Conservation (phyloP, 2,888 invertebrate genomes). For the Gerris lacustris region DNA sequence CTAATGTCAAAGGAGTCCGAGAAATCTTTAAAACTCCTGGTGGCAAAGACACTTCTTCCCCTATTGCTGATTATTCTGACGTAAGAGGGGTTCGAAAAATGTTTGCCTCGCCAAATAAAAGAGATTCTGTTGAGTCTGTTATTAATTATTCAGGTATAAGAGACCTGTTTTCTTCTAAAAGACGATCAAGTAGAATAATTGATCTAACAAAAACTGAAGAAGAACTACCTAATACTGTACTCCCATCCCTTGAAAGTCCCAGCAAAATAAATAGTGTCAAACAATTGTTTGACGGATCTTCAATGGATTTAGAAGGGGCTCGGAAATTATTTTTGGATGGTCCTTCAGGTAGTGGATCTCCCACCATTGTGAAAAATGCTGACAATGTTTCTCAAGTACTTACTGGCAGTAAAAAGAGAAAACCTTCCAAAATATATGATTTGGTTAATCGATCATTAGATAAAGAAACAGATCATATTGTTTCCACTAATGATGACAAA, state of each 20-base stretch:
- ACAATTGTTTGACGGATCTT: not conserved
- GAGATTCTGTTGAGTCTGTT: not conserved
- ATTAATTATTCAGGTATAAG: not conserved
- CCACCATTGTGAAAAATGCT: not conserved
- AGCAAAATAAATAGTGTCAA: not conserved
- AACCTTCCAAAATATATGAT: not conserved
- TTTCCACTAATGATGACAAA: no score
- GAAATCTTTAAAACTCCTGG: not conserved
- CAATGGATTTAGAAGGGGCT: not conserved
- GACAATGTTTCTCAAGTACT: not conserved
- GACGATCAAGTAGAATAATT: not conserved
- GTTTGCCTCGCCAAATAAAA: not conserved
- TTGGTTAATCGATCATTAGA: no score
- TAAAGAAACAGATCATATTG: no score
- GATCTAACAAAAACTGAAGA: not conserved
- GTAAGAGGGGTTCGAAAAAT: not conserved
- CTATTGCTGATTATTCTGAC: not conserved
- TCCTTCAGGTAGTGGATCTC: no score
- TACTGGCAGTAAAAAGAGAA: not conserved
- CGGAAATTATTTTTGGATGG: not conserved
- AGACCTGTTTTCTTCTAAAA: not conserved
- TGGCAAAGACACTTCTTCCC: not conserved
- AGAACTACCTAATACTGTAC: not conserved
- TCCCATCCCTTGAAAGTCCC: not conserved
- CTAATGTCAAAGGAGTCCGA: not conserved